A percentile compares a stretch with the other conserved stretches of the same genome.
These are phyloP conservation scores for Drosophila rhopaloa DNA, from an alignment of 1,140 invertebrate genomes.

Conservation along the genomic window DNA sequence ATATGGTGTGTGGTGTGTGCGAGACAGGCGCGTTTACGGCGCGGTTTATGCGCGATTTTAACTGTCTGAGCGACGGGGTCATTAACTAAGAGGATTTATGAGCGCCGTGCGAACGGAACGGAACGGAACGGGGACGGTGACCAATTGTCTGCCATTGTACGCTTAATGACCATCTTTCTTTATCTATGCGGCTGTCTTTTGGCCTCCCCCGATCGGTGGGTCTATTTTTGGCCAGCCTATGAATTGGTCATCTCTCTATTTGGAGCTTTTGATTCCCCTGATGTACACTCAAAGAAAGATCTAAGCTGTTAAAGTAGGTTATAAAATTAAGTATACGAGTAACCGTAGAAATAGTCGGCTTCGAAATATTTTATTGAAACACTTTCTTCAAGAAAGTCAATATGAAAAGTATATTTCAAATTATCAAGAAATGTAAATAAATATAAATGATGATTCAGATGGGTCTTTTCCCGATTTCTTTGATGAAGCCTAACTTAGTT, in stretches of 20 bases:
- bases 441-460: neutral
- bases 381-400: too few species aligned
- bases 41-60: conserved; percentile 72
- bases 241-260: conserved; percentile 28
- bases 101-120: conserved; percentile 53
- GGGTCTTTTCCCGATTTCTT: neutral
- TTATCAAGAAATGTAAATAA: too few species aligned
- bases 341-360: too few species aligned
- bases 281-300: conserved; percentile 1
- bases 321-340: too few species aligned
- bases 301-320: too few species aligned
- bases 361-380: too few species aligned
- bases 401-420: too few species aligned
- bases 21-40: conserved; percentile 59
- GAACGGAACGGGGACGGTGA: conserved; percentile 43
- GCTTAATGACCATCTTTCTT: conserved; percentile 49
- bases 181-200: conserved; percentile 30
- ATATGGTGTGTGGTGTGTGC: conserved; percentile 29
- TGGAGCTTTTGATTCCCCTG: conserved; percentile 8
- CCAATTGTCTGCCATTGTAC: conserved; percentile 57
- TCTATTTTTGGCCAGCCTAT: conserved; percentile 63
- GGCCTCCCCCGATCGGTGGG: conserved; percentile 22
- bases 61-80: conserved; percentile 78
- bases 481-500: neutral
- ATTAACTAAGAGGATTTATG: conserved; percentile 82